A percentile compares a stretch with the other conserved stretches of the same genome.
phyloP scores from a whole-genome alignment of 2,113 vertebrate genomes.

The Sphyrna mokarran region DNA sequence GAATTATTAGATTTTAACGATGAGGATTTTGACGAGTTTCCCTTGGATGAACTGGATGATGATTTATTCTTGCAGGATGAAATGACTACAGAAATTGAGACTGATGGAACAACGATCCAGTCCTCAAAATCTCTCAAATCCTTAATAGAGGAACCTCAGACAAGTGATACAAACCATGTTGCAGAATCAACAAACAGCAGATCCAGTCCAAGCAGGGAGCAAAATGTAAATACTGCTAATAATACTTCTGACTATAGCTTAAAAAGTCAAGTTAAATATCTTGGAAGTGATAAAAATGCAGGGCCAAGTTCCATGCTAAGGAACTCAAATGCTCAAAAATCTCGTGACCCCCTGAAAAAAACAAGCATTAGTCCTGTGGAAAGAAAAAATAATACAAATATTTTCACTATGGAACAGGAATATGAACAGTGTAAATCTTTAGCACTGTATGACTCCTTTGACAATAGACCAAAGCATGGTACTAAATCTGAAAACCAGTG shows the following conservation, averaged over 20 bases:
- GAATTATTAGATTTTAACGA: slow-evolving; percentile 48
- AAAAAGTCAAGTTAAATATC: not conserved
- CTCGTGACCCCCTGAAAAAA: not conserved
- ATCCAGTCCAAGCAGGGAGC: not conserved
- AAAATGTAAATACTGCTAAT: not conserved
- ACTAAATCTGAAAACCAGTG: not conserved
- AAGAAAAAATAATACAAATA: not conserved
- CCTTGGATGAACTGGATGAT: slow-evolving; percentile 68
- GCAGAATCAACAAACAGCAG: not conserved
- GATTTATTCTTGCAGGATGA: slow-evolving; percentile 58
- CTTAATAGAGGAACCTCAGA: not conserved
- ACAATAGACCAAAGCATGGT: not conserved
- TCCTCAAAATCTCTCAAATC: not conserved
- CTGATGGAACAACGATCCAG: not conserved
- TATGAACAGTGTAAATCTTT: not conserved
- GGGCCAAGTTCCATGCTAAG: not conserved
- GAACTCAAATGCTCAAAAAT: not conserved
- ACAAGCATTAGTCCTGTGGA: not conserved
- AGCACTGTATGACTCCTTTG: not conserved
- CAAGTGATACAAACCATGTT: not conserved
- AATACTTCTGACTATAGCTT: not conserved
- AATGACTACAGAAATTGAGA: slow-evolving; percentile 47
- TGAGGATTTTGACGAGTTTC: slow-evolving; percentile 69
- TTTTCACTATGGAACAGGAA: not conserved
- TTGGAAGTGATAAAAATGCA: slow-evolving; percentile 8